A percentile compares a stretch with the other conserved stretches of the same genome.
These are phyloP conservation scores for Orchesellides sinensis DNA, from an alignment of 2,888 invertebrate species.

Conservation along the genomic window DNA sequence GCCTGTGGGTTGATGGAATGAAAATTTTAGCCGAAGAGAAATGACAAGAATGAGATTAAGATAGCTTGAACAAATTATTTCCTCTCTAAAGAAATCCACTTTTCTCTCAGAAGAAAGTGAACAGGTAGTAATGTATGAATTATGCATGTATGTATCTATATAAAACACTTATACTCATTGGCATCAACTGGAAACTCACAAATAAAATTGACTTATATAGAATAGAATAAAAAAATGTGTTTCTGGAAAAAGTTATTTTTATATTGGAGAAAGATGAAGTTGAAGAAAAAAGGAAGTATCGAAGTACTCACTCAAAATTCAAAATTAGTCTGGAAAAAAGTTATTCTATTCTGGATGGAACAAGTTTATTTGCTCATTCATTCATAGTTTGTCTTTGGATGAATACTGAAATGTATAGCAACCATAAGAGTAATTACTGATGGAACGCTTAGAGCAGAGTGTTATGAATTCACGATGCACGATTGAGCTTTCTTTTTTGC, in stretches of 20 bases:
- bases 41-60: neutral
- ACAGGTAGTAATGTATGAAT: too few species aligned
- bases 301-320: neutral
- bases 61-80: neutral
- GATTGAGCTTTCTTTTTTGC: constrained; percentile 1
- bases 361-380: neutral
- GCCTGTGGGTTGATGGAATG: too few species aligned
- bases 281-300: neutral
- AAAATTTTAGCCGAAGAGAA: neutral
- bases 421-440: neutral
- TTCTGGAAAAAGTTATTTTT: neutral
- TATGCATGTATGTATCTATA: too few species aligned
- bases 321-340: neutral
- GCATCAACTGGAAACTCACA: too few species aligned
- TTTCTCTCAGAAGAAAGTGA: too few species aligned
- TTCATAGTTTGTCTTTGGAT: neutral
- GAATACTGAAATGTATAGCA: neutral
- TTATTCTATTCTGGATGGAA: constrained; percentile 10
- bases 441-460: neutral
- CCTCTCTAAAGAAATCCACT: too few species aligned
- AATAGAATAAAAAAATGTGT: neutral
- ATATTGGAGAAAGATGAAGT: neutral
- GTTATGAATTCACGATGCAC: constrained; percentile 21
- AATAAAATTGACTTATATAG: neutral
- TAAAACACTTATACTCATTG: too few species aligned